A percentile compares a stretch with the other conserved stretches of the same genome.
Conservation (phyloP, 2,888 invertebrate genomes). For the Anagyrus pseudococci region DNA sequence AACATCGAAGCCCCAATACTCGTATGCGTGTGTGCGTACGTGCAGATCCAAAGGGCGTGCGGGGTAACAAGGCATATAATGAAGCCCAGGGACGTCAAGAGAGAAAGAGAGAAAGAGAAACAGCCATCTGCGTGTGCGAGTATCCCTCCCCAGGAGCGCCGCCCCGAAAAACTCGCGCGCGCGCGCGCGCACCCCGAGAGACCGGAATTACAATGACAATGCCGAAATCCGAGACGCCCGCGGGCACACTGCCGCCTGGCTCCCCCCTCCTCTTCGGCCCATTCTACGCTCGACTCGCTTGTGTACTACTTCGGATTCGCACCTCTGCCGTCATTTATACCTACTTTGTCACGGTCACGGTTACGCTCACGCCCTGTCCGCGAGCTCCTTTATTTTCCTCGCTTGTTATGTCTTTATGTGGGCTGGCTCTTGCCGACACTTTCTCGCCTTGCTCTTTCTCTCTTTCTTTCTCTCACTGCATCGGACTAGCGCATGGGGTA, state of each 20-base stretch:
- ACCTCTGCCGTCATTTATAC: slow-evolving; percentile 40
- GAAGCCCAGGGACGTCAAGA: slow-evolving; percentile 53
- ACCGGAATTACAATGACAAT: slow-evolving; percentile 62
- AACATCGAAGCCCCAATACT: too few relatives aligned
- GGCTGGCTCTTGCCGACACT: not conserved
- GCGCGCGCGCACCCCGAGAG: slow-evolving; percentile 48
- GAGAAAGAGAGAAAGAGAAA: slow-evolving; percentile 50
- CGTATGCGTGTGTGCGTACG: too few relatives aligned
- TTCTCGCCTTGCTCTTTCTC: not conserved
- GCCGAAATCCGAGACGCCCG: slow-evolving; percentile 60
- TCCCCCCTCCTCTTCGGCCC: too few relatives aligned
- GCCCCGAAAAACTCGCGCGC: slow-evolving; percentile 57
- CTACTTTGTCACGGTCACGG: slow-evolving; percentile 33
- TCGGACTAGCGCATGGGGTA: not conserved
- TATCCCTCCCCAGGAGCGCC: slow-evolving; percentile 59
- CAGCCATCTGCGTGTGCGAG: slow-evolving; percentile 60
- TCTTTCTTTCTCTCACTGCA: not conserved
- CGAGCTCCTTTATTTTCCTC: slow-evolving; percentile 9
- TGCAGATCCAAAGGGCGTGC: too few relatives aligned
- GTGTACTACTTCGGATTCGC: slow-evolving; percentile 35
- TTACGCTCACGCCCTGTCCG: slow-evolving; percentile 4
- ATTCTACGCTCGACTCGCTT: slow-evolving; percentile 20
- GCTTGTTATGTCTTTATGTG: slow-evolving; percentile 33
- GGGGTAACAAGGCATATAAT: slow-evolving; percentile 61
- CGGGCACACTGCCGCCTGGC: too few relatives aligned